Conservation (phyloP, 2,113 vertebrate genomes). For the Microcebus ravelobensis region DNA sequence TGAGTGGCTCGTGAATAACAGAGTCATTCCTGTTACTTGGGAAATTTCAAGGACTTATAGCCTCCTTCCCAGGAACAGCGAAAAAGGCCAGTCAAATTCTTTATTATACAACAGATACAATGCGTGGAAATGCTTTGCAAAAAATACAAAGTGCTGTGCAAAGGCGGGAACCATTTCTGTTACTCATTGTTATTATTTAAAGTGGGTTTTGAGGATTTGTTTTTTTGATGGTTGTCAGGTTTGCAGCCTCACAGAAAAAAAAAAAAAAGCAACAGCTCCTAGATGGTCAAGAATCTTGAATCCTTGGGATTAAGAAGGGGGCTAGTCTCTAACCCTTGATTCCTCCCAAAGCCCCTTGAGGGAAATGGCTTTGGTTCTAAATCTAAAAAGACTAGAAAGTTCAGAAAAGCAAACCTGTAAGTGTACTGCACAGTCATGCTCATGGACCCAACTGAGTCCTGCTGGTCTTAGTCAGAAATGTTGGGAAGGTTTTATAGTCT, state of each 20-base stretch:
- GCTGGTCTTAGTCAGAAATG: background rate
- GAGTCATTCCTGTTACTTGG: background rate
- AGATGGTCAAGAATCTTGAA: background rate
- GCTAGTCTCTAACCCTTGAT: background rate
- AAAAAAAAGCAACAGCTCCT: background rate
- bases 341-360: background rate
- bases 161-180: background rate
- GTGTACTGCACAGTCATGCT: background rate
- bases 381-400: background rate
- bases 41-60: conserved; percentile 15
- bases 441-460: background rate
- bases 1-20: background rate
- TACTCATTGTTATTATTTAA: background rate
- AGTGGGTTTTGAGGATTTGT: background rate
- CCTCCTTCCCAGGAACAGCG: background rate
- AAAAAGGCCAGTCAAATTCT: background rate
- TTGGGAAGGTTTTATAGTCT: background rate
- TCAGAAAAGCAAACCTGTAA: background rate
- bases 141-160: background rate
- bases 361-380: background rate
- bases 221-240: background rate
- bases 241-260: background rate
- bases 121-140: background rate
- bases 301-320: background rate
- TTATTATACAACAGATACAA: background rate